Evolutionary conservation across 2,113 vertebrate species (phyloP).

Genomic region (rabbit (Oryctolagus cuniculus)): DNA sequence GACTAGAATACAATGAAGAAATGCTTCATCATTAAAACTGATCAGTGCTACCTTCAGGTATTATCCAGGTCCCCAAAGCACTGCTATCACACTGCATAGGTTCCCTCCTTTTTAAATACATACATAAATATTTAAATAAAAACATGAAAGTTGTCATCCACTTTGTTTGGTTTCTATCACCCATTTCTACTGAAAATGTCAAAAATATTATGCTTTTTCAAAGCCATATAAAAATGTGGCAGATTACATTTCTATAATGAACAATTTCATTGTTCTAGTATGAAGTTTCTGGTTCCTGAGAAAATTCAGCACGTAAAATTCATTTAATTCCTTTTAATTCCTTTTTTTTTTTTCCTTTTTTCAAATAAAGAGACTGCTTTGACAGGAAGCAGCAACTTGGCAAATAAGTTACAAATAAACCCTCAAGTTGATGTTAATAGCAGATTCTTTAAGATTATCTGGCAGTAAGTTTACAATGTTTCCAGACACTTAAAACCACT

Average conservation of each 20-base stretch:
- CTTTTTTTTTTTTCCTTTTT: background rate
- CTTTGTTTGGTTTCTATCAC: conserved; percentile 5
- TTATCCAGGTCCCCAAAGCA: background rate
- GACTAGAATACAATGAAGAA: background rate
- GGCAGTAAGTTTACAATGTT: background rate
- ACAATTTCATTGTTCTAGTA: background rate
- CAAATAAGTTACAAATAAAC: background rate
- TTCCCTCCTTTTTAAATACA: background rate
- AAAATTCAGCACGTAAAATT: conserved; percentile 28
- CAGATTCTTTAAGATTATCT: background rate
- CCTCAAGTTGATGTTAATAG: background rate
- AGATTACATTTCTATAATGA: background rate
- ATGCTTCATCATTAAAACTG: background rate
- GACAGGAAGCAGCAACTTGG: background rate
- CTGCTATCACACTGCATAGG: no score
- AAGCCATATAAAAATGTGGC: background rate
- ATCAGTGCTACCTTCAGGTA: background rate
- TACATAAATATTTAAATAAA: conserved; percentile 19
- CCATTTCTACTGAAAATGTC: background rate
- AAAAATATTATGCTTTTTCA: background rate
- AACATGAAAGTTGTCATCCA: background rate
- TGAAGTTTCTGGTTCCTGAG: background rate
- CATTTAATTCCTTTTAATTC: background rate
- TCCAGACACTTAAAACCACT: background rate
- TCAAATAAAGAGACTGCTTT: background rate